Evolutionary conservation across 2,797 vertebrate species (phyloP).

Genomic region (Eutrigla gurnardus): DNA sequence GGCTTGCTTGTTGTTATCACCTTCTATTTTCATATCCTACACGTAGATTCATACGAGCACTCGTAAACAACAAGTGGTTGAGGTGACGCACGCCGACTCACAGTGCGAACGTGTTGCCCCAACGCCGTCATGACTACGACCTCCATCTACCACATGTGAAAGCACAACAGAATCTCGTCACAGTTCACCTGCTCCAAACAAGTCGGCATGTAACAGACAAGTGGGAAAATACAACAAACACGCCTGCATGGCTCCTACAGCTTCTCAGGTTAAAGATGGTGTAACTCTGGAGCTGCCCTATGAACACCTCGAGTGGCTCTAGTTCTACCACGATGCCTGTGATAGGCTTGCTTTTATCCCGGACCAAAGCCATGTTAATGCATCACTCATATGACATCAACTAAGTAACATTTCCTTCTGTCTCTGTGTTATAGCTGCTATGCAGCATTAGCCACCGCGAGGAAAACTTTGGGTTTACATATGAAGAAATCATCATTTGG

Average conservation of each 20-base stretch:
- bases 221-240: conserved; percentile 40
- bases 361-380: conserved; percentile 2
- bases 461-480: conserved; percentile 96
- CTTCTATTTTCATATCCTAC: conserved; percentile 8
- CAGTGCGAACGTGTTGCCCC: conserved; percentile 17
- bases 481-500: conserved; percentile 99
- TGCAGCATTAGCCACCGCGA: conserved; percentile 94
- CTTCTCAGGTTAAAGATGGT: neutral
- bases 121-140: conserved; percentile 29
- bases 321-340: neutral
- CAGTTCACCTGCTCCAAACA: conserved; percentile 14
- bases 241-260: conserved; percentile 15
- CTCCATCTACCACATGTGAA: conserved; percentile 18
- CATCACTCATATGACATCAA: neutral
- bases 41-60: neutral
- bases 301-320: neutral
- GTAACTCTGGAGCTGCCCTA: neutral
- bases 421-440: conserved; percentile 88
- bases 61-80: conserved; percentile 20
- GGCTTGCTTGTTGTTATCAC: neutral
- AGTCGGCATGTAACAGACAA: conserved; percentile 21
- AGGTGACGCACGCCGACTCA: conserved; percentile 9
- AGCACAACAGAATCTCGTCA: conserved; percentile 28
- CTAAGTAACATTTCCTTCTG: neutral
- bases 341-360: neutral